These are phyloP conservation scores for Columba guinea DNA, from an alignment of 2,797 vertebrate species.

Conservation along the genomic window DNA sequence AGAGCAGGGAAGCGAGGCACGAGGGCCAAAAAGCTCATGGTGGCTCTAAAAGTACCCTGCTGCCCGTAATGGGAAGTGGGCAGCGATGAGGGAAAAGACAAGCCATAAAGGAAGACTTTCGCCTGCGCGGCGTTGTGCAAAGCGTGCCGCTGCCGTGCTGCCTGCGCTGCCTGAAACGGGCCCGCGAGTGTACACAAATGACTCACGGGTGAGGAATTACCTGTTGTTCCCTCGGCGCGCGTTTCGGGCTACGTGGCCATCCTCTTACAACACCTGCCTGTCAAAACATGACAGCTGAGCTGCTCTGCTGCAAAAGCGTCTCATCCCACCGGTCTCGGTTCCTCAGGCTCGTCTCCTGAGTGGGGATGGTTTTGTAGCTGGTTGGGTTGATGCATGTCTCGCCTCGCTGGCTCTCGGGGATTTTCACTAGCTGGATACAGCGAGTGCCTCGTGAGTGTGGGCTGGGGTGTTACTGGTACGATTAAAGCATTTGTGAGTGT, in stretches of 20 bases:
- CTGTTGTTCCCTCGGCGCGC: constrained; percentile 19
- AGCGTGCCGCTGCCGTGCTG: neutral
- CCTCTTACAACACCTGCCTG: constrained; percentile 52
- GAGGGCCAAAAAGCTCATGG: accelerated
- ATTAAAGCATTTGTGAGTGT: neutral
- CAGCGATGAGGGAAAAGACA: neutral
- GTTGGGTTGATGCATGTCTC: neutral
- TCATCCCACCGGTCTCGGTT: neutral
- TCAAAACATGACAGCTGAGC: constrained; percentile 50
- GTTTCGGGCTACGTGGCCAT: constrained; percentile 32
- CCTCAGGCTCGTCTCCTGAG: neutral
- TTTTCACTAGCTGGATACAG: neutral
- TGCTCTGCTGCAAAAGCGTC: neutral
- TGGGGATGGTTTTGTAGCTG: neutral
- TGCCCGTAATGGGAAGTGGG: neutral
- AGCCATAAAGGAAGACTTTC: neutral
- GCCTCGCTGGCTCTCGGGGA: neutral
- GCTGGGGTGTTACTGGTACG: neutral
- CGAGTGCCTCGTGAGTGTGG: neutral
- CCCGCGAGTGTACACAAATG: constrained; percentile 36
- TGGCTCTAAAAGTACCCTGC: neutral
- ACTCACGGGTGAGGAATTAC: constrained; percentile 57
- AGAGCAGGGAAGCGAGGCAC: neutral
- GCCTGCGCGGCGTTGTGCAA: neutral
- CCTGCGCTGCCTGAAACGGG: constrained; percentile 1